phyloP scores from a whole-genome alignment of 2,113 vertebrate species.

The Thinocorus orbignyianus region DNA sequence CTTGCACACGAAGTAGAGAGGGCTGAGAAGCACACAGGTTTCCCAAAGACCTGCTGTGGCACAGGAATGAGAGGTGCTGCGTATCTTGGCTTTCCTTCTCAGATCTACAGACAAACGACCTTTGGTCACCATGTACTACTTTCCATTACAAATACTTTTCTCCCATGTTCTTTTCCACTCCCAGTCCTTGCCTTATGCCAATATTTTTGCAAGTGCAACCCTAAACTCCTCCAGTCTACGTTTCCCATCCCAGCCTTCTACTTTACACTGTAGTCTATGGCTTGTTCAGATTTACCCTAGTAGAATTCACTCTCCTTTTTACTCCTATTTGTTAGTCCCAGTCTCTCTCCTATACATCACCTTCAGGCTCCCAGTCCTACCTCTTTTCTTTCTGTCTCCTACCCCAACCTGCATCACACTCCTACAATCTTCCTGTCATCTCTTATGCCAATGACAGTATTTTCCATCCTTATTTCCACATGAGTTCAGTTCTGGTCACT shows the following conservation, averaged over 20 bases:
- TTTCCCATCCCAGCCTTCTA: not conserved
- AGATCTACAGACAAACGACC: not conserved
- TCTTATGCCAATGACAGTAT: not conserved
- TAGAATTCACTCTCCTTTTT: not conserved
- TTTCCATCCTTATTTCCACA: not conserved
- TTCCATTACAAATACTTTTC: not conserved
- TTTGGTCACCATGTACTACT: not conserved
- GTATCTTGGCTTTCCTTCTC: not conserved
- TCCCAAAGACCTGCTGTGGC: not conserved
- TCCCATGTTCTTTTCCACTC: not conserved
- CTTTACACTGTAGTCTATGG: not conserved
- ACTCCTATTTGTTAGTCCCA: not conserved
- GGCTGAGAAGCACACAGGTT: not conserved
- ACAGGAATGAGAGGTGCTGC: rapidly evolving
- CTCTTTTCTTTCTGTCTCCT: not conserved
- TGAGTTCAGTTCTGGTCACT: not conserved
- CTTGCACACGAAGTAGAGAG: not conserved
- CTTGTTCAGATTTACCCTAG: not conserved
- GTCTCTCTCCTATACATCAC: not conserved
- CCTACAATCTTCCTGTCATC: not conserved
- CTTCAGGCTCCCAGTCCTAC: not conserved
- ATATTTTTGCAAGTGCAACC: not conserved
- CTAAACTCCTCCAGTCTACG: not conserved
- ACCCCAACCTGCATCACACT: not conserved
- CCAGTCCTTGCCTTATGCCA: not conserved